Percentiles rank a stretch among this genome's conserved stretches.
phyloP scores from a whole-genome alignment of 2,113 vertebrate genomes.

The Actinemys pallida region DNA sequence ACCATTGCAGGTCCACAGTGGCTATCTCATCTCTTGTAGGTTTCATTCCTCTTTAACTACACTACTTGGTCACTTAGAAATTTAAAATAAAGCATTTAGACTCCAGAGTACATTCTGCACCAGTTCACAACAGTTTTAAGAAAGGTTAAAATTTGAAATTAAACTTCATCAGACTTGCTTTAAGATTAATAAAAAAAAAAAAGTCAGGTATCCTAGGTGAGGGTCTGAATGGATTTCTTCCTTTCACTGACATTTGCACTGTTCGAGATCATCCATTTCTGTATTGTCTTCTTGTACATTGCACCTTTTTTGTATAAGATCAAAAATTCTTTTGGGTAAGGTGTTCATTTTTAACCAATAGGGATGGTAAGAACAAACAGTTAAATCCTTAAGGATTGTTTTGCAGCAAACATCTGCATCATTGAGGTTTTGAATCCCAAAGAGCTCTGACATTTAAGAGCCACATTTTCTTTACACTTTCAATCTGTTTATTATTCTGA shows the following conservation, averaged over 20 bases:
- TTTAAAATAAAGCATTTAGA: constrained; percentile 23
- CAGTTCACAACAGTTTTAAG: constrained; percentile 38
- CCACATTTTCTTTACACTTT: background rate
- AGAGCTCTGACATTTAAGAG: background rate
- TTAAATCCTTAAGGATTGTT: background rate
- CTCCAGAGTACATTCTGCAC: background rate
- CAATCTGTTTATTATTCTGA: background rate
- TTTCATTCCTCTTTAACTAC: background rate
- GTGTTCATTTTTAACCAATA: background rate
- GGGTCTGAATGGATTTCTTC: background rate
- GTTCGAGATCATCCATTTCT: constrained; percentile 3
- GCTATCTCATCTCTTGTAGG: background rate
- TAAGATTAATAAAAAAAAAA: background rate
- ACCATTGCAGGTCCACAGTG: background rate
- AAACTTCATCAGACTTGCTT: background rate
- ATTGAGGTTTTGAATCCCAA: constrained; percentile 36
- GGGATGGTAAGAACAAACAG: constrained; percentile 11
- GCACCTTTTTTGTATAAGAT: constrained; percentile 19
- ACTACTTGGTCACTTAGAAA: background rate
- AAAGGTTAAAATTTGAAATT: background rate
- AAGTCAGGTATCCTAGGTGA: background rate
- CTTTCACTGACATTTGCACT: constrained; percentile 26
- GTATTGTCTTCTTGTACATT: background rate
- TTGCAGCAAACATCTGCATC: background rate
- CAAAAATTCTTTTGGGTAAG: constrained; percentile 35